These are phyloP conservation scores for Microplitis deprimator DNA, from an alignment of 2,888 invertebrate species.

Conservation along the genomic window DNA sequence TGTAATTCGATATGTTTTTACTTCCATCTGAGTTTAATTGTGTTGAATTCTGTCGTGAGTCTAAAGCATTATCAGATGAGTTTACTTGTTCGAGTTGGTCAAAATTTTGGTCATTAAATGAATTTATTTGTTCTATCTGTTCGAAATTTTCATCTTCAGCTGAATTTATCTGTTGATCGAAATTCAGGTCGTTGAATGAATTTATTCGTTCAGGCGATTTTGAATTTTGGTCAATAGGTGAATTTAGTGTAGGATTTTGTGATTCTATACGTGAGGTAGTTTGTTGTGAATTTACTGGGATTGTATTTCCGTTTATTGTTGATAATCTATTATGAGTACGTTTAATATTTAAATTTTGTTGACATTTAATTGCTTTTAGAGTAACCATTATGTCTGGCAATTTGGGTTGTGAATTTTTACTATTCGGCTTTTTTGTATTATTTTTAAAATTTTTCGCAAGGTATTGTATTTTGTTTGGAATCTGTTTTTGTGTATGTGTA, in stretches of 20 bases:
- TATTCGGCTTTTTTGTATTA: neutral
- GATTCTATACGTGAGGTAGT: neutral
- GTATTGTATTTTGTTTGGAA: neutral
- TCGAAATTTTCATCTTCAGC: no score
- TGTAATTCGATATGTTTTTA: neutral
- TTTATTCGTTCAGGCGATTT: neutral
- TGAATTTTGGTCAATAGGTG: neutral
- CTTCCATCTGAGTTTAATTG: neutral
- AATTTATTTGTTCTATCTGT: no score
- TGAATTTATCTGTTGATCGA: neutral
- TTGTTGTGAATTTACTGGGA: neutral
- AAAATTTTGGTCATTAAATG: no score
- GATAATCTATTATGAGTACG: neutral
- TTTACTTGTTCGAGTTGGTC: no score
- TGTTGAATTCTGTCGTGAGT: neutral
- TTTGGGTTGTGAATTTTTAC: neutral
- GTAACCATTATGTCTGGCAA: neutral
- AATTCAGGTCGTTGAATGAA: neutral
- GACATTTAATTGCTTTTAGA: neutral
- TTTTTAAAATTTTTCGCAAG: neutral
- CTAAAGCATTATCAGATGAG: no score
- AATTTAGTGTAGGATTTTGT: neutral
- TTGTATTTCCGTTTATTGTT: neutral
- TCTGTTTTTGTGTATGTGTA: neutral
- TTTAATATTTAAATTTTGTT: neutral